Base-by-base conservation (phyloP, 2,113 vertebrate species). In the Eurypyga helias region DNA sequence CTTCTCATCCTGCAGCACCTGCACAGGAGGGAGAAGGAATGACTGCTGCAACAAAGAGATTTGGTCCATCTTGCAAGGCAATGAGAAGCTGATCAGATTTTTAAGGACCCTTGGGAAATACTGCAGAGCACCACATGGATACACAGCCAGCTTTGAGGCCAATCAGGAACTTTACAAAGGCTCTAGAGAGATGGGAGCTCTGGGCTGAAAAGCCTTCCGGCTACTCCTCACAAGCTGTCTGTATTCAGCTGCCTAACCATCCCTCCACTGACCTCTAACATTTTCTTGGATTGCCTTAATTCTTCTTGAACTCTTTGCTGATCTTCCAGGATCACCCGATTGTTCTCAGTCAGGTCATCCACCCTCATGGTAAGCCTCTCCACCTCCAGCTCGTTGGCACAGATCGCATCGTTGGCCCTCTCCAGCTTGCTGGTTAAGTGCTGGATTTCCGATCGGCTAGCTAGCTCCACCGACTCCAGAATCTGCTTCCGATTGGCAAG, bases 311-410 rank as follows among this genome's bases (percentile, higher is more conserved):
- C 97, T 62, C 96, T 98, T 28, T 76, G 95, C 79, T 98, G 98
- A 52, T 98, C 98, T 43, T 98, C 91, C 55, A 97, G 93, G 57
- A 98, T 91, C 16, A 86, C 43, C 58, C 52, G 93, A 28, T 98
- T 98, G 85, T 93, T 96, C 80, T 97, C 95, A 4, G 96, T 96
- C 80, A 98, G 95, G 94, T 98, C 97, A 1, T 97, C 98, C 92
- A 98, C 95, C n/a, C 90, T 98, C 49, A 98, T 97, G 65, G 97
- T 98, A 61, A 99, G 98, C 24, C 98, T 98, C 80, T 99, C 98
- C 95, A 99, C 97, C 83, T 99, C 98, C 66, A 99, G 71, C 96
- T 99, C 98, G 13, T 98, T 99, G 79, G 98, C 96, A 96, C 98
- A 98, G 88, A 99, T 95, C 20, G 98, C 97, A 90, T 98, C 98